Evolutionary conservation across 2,888 invertebrate genomes (phyloP), one percentile per base, ranked within the genome.

Genomic region (Halictus quadricinctus): DNA sequence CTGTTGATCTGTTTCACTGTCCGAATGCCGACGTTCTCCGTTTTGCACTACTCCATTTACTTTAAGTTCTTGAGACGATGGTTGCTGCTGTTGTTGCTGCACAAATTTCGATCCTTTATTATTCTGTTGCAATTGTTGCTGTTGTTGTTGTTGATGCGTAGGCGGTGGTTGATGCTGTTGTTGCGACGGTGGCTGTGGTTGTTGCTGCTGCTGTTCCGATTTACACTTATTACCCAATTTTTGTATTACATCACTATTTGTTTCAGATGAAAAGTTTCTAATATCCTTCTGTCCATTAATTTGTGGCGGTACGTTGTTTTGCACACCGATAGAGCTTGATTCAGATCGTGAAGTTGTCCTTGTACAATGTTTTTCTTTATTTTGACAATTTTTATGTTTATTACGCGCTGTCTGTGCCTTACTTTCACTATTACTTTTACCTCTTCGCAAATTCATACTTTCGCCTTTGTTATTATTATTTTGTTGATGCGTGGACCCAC

Each of bases 331-430:
- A 82, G 91, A 93, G 95, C 91, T 94, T 84, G 94, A 94, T 90
- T 95, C 94, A 91, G 95, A 93, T 92, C 95, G 91, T 87, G 95
- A 93, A 91, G 95, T 92, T 72, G 91, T 89, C 70, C 93, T 91
- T 78, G 92, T 91, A 69, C 90, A 89, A 76, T 94, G 94, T 82
- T 94, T 94, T 58, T 94, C 94, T 88, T 94, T 95, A 84, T 95
- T 95, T 88, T 94, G 94, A 86, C 94, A 94, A 89, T 94, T 95
- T 94, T 95, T 95, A 92, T 95, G 96, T 92, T 95, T 95, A 90
- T 95, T 95, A 88, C 95, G 94, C 92, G 95, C 96, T 86, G 95
- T 95, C 95, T 96, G 95, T 87, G 94, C 95, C 85, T 94, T 95
- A 83, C 94, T 94, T 88, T 95, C 94, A 87, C 94, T 94, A 88